A percentile compares a stretch with the other conserved stretches of the same genome.
phyloP scores from a whole-genome alignment of 2,888 invertebrate species.

The Agrotis clavis region DNA sequence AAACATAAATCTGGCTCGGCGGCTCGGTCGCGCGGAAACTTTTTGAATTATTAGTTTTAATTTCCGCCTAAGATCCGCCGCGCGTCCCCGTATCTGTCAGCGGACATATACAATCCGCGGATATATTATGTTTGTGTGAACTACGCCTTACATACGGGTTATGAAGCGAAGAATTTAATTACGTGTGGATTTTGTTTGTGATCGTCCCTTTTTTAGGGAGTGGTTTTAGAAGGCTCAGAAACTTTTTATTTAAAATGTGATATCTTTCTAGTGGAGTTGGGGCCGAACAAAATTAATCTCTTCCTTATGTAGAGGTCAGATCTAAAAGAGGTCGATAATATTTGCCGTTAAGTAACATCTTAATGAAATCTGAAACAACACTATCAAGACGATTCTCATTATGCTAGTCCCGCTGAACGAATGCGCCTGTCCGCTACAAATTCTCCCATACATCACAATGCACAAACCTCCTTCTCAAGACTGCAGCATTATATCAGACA shows the following conservation, averaged over 20 bases:
- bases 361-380: slow-evolving; percentile 17
- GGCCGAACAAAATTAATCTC: background rate
- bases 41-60: slow-evolving; percentile 92
- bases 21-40: slow-evolving; percentile 90
- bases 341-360: background rate
- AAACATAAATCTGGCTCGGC: slow-evolving; percentile 88
- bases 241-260: background rate
- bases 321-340: background rate
- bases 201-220: slow-evolving; percentile 14
- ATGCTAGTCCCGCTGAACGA: slow-evolving; percentile 21
- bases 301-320: background rate
- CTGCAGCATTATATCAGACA: slow-evolving; percentile 68
- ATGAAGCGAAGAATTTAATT: slow-evolving; percentile 64
- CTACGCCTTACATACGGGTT: slow-evolving; percentile 62
- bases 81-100: slow-evolving; percentile 89
- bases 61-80: slow-evolving; percentile 91
- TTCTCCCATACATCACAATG: slow-evolving; percentile 40
- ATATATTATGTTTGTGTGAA: slow-evolving; percentile 66
- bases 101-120: slow-evolving; percentile 78
- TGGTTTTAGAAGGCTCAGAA: background rate
- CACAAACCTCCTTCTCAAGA: slow-evolving; percentile 47
- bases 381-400: background rate
- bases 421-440: slow-evolving; percentile 28
- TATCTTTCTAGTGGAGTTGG: background rate
- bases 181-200: slow-evolving; percentile 49